Evolutionary conservation across 2,113 vertebrate genomes (phyloP).

Genomic region (Cryptotis parvus): DNA sequence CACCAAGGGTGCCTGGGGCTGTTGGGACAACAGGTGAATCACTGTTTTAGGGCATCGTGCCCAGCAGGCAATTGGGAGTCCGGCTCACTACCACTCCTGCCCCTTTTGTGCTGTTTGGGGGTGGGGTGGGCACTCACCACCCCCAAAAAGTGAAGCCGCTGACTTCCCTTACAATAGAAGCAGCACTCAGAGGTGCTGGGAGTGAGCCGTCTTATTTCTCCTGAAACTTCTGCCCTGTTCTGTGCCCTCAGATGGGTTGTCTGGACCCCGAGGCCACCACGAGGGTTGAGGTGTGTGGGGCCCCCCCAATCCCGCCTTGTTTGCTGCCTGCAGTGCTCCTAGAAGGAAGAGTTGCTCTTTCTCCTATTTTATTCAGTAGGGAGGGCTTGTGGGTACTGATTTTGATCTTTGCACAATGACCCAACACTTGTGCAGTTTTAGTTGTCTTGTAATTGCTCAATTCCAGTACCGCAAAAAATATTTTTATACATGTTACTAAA

Average conservation of each 20-base stretch:
- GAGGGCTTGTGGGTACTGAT: not conserved
- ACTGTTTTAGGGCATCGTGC: not conserved
- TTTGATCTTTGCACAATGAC: not conserved
- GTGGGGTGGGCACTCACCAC: not conserved
- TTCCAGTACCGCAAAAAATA: too few relatives aligned
- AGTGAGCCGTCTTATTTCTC: not conserved
- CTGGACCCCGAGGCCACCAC: not conserved
- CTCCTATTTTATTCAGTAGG: not conserved
- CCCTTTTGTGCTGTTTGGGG: too few relatives aligned
- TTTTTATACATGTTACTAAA: too few relatives aligned
- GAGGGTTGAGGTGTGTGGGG: not conserved
- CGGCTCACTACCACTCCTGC: too few relatives aligned
- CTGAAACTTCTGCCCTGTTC: not conserved
- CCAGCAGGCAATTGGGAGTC: too few relatives aligned
- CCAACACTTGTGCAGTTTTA: not conserved
- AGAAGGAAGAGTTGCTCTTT: not conserved
- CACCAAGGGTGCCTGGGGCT: not conserved
- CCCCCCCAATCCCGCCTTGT: not conserved
- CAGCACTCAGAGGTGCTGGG: not conserved
- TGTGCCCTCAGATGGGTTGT: not conserved
- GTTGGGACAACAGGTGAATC: not conserved
- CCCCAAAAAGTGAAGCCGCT: not conserved
- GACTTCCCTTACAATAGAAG: not conserved
- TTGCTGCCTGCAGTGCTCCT: not conserved
- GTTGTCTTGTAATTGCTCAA: not conserved